Base-by-base conservation (phyloP, 2,113 vertebrate species). In the Tychaedon coryphoeus region DNA sequence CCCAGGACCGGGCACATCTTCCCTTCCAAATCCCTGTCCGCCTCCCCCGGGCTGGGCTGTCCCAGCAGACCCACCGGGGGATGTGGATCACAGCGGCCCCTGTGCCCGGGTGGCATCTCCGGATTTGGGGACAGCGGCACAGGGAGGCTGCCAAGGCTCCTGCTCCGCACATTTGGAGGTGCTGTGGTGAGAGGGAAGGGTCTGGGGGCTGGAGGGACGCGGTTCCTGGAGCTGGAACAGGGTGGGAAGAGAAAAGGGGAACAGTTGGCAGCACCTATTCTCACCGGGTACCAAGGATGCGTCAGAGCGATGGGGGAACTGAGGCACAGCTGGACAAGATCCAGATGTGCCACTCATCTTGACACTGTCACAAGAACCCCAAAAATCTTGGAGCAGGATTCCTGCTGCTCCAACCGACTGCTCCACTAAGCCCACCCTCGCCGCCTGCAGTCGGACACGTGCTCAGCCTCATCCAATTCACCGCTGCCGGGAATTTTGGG, bases 11-110 rank as follows among this genome's bases (percentile, higher is more conserved):
- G 72, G 12, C 45, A 24, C 26, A 8, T 9, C 45, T 25, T 26
- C n/a, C 56, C 25, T 51, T 61, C 54, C 56, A 4, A 4, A 0
- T 34, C 19, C 43, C 61, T 8, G 1, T 1, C 28, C 1, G 0
- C 15, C 29, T 29, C 16, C n/a, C 42, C 66, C 2, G 51, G 16
- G 28, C 23, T n/a, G 56, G 36, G 25, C 13, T 33, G 65, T 26
- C 47, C 42, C n/a, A n/a, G n/a, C n/a, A n/a, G n/a, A n/a, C n/a
- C n/a, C 9, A 0, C 3, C 1, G 57, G n/a, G 26, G n/a, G 0
- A 5, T 0, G 12, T 10, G 23, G 14, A 5, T 28, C 22, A 7
- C 17, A 0, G 23, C 16, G 86, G 19, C 60, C 77, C 76, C 62
- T 0, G 9, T 14, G 58, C 58, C 16, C 4, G 6, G 50, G 58